Conservation (phyloP, 2,888 invertebrate genomes). For the Ellobium chinense region DNA sequence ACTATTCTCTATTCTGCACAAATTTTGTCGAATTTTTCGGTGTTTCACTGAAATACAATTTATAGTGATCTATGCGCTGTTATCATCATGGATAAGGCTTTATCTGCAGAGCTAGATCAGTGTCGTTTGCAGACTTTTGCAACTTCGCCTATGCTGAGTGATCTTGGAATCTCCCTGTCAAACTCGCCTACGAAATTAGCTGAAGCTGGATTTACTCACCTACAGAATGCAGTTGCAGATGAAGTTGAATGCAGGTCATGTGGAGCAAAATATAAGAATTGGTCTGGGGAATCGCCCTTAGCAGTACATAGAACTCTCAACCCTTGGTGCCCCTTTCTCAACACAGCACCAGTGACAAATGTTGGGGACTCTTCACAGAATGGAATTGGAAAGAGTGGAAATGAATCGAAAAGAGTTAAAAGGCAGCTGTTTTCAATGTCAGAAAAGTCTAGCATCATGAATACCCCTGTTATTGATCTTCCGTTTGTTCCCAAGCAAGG, state of each 20-base stretch:
- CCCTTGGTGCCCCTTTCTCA: constrained; percentile 41
- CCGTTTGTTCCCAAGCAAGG: constrained; percentile 43
- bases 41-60: too few species aligned
- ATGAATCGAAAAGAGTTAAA: neutral
- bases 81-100: too few species aligned
- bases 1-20: too few species aligned
- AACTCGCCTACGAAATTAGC: constrained; percentile 46
- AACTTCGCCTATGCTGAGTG: constrained; percentile 19
- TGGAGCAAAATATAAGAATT: constrained; percentile 37
- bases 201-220: constrained; percentile 42
- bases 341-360: neutral
- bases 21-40: too few species aligned
- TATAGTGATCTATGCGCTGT: too few species aligned
- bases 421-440: neutral
- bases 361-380: neutral
- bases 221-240: neutral
- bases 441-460: neutral
- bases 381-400: neutral
- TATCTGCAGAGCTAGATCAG: neutral
- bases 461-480: constrained; percentile 9
- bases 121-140: constrained; percentile 38
- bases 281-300: constrained; percentile 43
- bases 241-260: constrained; percentile 44
- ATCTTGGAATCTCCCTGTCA: constrained; percentile 11
- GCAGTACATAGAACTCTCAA: constrained; percentile 45